Conservation (phyloP, 2,113 vertebrate species). For the Nothoprocta pentlandii region DNA sequence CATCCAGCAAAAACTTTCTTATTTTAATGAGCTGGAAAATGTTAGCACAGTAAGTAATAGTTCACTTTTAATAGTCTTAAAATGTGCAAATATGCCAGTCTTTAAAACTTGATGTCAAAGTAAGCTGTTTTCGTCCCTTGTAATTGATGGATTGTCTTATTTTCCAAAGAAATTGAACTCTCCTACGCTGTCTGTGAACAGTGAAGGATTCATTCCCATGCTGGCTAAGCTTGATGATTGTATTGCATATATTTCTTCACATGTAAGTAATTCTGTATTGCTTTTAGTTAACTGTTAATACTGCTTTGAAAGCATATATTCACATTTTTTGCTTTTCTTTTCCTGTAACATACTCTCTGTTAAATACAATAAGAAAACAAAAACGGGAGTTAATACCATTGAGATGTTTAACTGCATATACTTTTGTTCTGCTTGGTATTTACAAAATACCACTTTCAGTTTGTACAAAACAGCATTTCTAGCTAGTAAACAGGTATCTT, state of each 20-base stretch:
- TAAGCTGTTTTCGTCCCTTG: neutral
- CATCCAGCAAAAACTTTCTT: conserved; percentile 98
- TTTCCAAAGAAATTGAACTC: conserved; percentile 94
- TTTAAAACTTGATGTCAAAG: neutral
- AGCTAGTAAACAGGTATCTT: neutral
- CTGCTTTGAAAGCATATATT: neutral
- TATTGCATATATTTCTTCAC: conserved; percentile 94
- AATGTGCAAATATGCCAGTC: neutral
- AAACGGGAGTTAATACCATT: neutral
- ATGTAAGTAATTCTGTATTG: conserved; percentile 84
- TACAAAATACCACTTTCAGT: neutral
- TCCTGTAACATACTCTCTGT: neutral
- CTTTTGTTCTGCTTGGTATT: neutral
- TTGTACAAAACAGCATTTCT: neutral
- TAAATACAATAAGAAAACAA: neutral
- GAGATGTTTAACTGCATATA: neutral
- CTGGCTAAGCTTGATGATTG: conserved; percentile 96
- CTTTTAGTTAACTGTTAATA: conserved; percentile 12
- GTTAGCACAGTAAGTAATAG: conserved; percentile 90
- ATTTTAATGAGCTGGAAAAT: conserved; percentile 97
- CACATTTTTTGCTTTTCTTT: neutral
- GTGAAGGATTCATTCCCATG: conserved; percentile 97
- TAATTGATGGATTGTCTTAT: conserved; percentile 7
- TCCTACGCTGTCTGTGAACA: conserved; percentile 93
- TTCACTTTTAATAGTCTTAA: neutral